Evolutionary conservation across 1,140 invertebrate species (phyloP), one percentile per base, ranked within the genome.

Genomic region (Spodoptera frugiperda): DNA sequence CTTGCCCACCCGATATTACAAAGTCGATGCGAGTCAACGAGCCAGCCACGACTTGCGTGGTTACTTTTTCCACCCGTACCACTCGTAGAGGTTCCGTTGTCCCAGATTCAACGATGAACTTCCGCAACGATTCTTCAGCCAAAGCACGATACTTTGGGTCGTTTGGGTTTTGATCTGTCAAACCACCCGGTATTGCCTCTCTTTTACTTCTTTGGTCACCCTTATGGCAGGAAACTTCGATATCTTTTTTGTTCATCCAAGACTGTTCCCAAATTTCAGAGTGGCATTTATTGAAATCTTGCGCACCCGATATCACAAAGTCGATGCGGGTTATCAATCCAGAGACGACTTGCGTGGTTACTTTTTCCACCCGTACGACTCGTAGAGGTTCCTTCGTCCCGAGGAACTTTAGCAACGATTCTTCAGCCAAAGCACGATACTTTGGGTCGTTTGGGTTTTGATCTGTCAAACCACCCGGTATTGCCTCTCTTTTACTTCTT

Each of bases 261-360:
- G 21, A 3, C 21, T 25, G 21, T 25, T 25, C 21, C 21, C 21
- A 25, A 2, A 67, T 11, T 30, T 67, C 19, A 10, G 67, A 70
- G 15, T 49, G 51, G 17, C 67, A 70, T 11, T 70, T 54, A 0
- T 39, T n/a, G 30, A 12, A 2, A 39, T 68, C 44, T 51, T 21
- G 12, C 10, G 25, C 70, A 17, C 65, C 72, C 15, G 49, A 17
- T 44, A 77, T 54, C 9, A 48, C 55, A 72, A 80, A 86, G 59
- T 82, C 67, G 39, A 86, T 68, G 67, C 48, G 63, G 17, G 78
- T 83, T 10, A 82, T n/a, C 0, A 46, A 30, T 15, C 84, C 79
- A 3, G 78, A 19, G 25, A 82, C 83, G 12, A 82, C 76, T 55
- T 86, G 81, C 2, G 65, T 75, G 15, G 65, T 78, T 6, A 77